These are phyloP conservation scores for Bimastos eiseni DNA, from an alignment of 2,888 invertebrate species.

Conservation along the genomic window DNA sequence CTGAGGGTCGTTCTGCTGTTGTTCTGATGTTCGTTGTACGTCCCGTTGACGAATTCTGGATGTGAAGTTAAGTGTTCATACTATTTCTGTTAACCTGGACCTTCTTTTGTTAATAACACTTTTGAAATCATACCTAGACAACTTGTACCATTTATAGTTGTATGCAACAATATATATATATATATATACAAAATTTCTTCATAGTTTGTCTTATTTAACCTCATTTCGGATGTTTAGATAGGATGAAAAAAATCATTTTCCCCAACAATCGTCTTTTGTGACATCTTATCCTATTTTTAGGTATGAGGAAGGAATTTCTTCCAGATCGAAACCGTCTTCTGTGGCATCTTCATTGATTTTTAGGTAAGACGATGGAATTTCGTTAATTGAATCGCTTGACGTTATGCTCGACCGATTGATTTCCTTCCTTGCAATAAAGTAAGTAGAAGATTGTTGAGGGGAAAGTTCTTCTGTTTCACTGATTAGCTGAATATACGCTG, in stretches of 20 bases:
- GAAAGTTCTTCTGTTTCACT: background rate
- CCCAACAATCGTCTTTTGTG: background rate
- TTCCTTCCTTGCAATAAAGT: background rate
- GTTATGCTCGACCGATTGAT: background rate
- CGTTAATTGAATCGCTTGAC: background rate
- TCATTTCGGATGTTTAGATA: background rate
- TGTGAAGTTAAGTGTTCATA: no score
- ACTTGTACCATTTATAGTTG: no score
- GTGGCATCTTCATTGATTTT: background rate
- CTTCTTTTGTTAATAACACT: no score
- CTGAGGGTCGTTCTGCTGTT: no score
- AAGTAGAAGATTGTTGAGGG: background rate
- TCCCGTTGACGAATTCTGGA: no score
- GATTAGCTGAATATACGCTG: background rate
- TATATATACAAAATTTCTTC: no score
- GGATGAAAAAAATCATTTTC: background rate
- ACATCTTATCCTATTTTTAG: background rate
- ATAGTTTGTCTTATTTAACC: background rate
- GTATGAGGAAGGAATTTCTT: background rate
- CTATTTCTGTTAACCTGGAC: no score
- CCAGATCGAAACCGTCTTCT: background rate
- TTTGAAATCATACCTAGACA: no score
- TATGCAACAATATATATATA: no score
- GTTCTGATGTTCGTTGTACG: no score
- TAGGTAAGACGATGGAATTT: background rate